phyloP scores from a whole-genome alignment of 2,888 invertebrate species.

The Thyatira batis region DNA sequence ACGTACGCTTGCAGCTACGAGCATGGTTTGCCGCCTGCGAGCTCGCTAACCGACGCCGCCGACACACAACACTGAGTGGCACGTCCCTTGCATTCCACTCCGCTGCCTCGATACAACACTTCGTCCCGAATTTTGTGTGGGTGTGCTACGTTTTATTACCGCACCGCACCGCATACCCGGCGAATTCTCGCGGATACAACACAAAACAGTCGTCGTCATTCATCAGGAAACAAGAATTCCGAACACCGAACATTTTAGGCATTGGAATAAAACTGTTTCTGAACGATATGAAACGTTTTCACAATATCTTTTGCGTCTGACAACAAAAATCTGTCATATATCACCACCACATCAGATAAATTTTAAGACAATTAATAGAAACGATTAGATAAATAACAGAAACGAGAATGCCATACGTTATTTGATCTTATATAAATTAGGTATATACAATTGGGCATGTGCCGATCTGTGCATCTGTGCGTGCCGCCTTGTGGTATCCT shows the following conservation, averaged over 20 bases:
- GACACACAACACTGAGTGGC: slow-evolving; percentile 55
- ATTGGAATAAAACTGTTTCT: slow-evolving; percentile 10
- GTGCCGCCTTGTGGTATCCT: too few relatives aligned
- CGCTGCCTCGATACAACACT: slow-evolving; percentile 57
- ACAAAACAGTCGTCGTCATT: slow-evolving; percentile 5
- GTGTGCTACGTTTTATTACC: slow-evolving; percentile 40
- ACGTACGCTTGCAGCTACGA: slow-evolving; percentile 56
- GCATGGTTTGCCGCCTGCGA: slow-evolving; percentile 60
- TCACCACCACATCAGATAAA: slow-evolving; percentile 46
- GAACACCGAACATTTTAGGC: slow-evolving; percentile 5
- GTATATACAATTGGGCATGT: too few relatives aligned
- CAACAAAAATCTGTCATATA: slow-evolving; percentile 41
- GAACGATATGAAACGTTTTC: slow-evolving; percentile 11
- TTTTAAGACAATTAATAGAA: slow-evolving; percentile 51
- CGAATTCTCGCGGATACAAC: slow-evolving; percentile 19
- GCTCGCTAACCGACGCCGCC: slow-evolving; percentile 54
- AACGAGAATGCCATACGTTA: slow-evolving; percentile 66
- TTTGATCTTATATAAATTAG: too few relatives aligned
- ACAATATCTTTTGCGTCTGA: slow-evolving; percentile 18
- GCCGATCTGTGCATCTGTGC: too few relatives aligned
- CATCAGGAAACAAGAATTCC: slow-evolving; percentile 27
- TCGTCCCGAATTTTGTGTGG: slow-evolving; percentile 43
- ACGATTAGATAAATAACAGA: slow-evolving; percentile 70
- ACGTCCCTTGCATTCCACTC: slow-evolving; percentile 66
- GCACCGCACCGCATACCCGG: slow-evolving; percentile 27